Percentiles rank a stretch among this genome's conserved stretches.
phyloP scores from a whole-genome alignment of 2,113 vertebrate genomes.

The Channa argus region DNA sequence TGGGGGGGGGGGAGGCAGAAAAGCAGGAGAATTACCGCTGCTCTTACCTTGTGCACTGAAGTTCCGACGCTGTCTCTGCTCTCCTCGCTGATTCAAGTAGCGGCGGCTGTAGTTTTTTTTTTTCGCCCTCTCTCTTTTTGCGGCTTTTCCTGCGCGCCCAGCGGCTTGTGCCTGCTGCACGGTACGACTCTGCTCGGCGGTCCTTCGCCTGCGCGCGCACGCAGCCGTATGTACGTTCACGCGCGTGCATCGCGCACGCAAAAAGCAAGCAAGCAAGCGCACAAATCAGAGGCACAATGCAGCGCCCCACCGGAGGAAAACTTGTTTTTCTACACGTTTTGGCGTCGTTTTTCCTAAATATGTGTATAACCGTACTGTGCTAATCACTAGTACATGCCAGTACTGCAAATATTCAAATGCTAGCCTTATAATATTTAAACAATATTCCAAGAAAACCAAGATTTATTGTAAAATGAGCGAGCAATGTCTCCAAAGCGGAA shows the following conservation, averaged over 20 bases:
- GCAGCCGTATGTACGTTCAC: constrained; percentile 26
- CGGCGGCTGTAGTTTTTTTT: constrained; percentile 46
- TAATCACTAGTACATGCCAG: not conserved
- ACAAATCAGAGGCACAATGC: not conserved
- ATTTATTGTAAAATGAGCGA: not conserved
- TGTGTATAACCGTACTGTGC: not conserved
- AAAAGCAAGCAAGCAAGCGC: not conserved
- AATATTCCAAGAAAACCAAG: too few relatives aligned
- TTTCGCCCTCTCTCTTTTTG: constrained; percentile 17
- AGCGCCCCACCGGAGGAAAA: not conserved
- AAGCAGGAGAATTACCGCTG: not conserved
- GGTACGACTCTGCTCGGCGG: constrained; percentile 79
- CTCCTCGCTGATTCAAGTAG: constrained; percentile 60
- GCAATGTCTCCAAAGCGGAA: not conserved
- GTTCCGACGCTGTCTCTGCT: constrained; percentile 65
- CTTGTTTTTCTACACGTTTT: too few relatives aligned
- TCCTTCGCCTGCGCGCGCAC: constrained; percentile 77
- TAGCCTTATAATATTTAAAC: not conserved
- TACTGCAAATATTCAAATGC: too few relatives aligned
- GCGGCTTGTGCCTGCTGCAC: constrained; percentile 83
- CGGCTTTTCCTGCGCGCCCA: constrained; percentile 76
- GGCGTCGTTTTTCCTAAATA: too few relatives aligned
- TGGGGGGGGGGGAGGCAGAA: too few relatives aligned
- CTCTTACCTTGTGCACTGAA: constrained; percentile 79
- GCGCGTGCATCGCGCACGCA: constrained; percentile 17